A percentile compares a stretch with the other conserved stretches of the same genome.
phyloP scores from a whole-genome alignment of 2,888 invertebrate genomes.

The Palloptera scutellata region DNA sequence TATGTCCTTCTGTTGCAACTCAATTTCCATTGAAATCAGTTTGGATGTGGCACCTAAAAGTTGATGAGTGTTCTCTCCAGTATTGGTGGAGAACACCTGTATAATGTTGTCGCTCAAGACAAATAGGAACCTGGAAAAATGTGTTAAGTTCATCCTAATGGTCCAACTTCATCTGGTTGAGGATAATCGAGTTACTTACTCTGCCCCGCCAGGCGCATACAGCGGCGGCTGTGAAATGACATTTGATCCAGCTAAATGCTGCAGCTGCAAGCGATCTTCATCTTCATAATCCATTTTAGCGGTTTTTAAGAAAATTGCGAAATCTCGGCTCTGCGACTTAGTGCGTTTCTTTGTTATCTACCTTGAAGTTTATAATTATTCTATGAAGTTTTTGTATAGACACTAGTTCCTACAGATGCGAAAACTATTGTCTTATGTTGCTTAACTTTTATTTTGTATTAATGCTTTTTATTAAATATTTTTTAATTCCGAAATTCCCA shows the following conservation, averaged over 20 bases:
- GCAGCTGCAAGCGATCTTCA: slow-evolving; percentile 64
- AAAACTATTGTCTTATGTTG: too few relatives aligned
- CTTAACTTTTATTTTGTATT: too few relatives aligned
- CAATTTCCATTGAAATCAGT: slow-evolving; percentile 66
- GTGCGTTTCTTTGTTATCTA: too few relatives aligned
- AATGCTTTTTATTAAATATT: too few relatives aligned
- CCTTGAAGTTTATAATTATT: too few relatives aligned
- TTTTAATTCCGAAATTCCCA: too few relatives aligned
- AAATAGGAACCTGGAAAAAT: slow-evolving; percentile 68
- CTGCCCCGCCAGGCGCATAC: slow-evolving; percentile 69
- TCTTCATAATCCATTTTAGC: slow-evolving; percentile 33
- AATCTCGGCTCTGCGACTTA: too few relatives aligned
- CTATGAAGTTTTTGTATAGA: too few relatives aligned
- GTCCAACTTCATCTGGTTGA: background rate
- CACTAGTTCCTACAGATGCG: too few relatives aligned
- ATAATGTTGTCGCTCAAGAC: slow-evolving; percentile 70
- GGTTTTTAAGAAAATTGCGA: too few relatives aligned
- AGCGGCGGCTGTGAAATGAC: slow-evolving; percentile 70
- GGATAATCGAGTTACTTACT: slow-evolving; percentile 65
- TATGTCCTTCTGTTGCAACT: slow-evolving; percentile 63
- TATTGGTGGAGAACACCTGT: slow-evolving; percentile 71
- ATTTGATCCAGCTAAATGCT: slow-evolving; percentile 71
- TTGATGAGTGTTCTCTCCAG: slow-evolving; percentile 71
- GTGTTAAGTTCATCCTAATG: background rate
- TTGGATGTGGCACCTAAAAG: slow-evolving; percentile 67